Percentiles rank a stretch among this genome's conserved stretches.
phyloP scores from a whole-genome alignment of 2,888 invertebrate species.

The Uropetala carovei region DNA sequence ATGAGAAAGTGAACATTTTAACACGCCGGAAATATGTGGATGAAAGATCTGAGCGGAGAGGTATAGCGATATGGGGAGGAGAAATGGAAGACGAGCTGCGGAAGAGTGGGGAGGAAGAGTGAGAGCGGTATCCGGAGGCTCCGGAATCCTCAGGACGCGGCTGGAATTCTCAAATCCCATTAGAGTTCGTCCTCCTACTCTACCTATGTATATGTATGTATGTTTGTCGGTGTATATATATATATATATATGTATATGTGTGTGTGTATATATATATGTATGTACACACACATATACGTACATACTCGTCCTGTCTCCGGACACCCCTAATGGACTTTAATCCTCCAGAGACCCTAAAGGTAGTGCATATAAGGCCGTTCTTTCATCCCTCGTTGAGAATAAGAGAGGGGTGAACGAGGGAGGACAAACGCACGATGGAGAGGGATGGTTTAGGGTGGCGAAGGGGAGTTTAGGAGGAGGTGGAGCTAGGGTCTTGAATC shows the following conservation, averaged over 20 bases:
- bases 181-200: not conserved
- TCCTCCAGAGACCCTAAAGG: not conserved
- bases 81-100: not conserved
- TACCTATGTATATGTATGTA: not conserved
- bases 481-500: not conserved
- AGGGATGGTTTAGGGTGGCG: not conserved
- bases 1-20: too few relatives aligned
- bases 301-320: not conserved
- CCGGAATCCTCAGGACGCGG: constrained; percentile 31
- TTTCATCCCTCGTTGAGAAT: not conserved
- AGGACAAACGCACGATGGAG: not conserved
- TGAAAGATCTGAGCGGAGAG: not conserved
- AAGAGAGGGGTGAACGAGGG: not conserved
- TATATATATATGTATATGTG: not conserved
- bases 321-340: not conserved
- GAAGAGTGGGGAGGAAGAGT: not conserved
- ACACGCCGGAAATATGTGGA: too few relatives aligned
- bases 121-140: not conserved
- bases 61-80: not conserved
- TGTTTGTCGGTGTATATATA: not conserved
- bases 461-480: not conserved
- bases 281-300: not conserved
- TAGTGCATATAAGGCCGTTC: not conserved
- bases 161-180: constrained; percentile 43
- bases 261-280: not conserved